A percentile compares a stretch with the other conserved stretches of the same genome.
Evolutionary conservation across 2,797 vertebrate genomes (phyloP).

Genomic region (Gouania willdenowi): DNA sequence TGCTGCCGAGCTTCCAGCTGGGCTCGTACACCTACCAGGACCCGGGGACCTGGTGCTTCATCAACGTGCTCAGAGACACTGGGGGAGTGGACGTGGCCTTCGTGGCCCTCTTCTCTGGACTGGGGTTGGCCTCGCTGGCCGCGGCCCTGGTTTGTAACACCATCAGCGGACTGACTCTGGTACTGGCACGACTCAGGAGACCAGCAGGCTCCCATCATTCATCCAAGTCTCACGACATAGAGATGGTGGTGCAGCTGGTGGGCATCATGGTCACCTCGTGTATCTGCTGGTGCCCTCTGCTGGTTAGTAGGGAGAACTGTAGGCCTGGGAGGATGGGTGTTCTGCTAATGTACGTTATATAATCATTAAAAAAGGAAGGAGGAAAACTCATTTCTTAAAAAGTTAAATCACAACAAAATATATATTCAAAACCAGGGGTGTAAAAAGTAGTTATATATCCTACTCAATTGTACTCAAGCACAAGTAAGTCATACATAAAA

Average conservation of each 20-base stretch:
- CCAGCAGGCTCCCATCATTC: conserved; percentile 58
- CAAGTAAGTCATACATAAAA: no score
- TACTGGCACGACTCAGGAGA: conserved; percentile 78
- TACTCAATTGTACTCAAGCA: no score
- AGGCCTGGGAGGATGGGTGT: no score
- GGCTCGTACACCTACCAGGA: conserved; percentile 83
- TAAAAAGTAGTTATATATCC: no score
- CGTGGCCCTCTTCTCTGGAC: conserved; percentile 80
- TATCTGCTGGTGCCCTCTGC: conserved; percentile 89
- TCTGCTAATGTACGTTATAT: no score
- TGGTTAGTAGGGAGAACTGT: conserved; percentile 74
- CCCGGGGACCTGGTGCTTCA: conserved; percentile 88
- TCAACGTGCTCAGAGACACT: conserved; percentile 71
- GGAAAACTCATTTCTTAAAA: no score
- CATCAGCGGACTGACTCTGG: conserved; percentile 81
- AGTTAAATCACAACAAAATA: no score
- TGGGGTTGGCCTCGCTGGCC: conserved; percentile 79
- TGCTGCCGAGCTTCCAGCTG: conserved; percentile 78
- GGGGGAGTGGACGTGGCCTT: conserved; percentile 72
- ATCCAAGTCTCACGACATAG: conserved; percentile 83
- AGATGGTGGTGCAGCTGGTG: conserved; percentile 90
- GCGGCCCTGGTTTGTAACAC: conserved; percentile 84
- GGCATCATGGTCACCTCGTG: conserved; percentile 89
- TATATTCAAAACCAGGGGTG: no score
- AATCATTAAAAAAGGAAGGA: no score